Evolutionary conservation across 1,140 invertebrate genomes (phyloP), one percentile per base, ranked within the genome.

Genomic region (Elymnias hypermnestra): DNA sequence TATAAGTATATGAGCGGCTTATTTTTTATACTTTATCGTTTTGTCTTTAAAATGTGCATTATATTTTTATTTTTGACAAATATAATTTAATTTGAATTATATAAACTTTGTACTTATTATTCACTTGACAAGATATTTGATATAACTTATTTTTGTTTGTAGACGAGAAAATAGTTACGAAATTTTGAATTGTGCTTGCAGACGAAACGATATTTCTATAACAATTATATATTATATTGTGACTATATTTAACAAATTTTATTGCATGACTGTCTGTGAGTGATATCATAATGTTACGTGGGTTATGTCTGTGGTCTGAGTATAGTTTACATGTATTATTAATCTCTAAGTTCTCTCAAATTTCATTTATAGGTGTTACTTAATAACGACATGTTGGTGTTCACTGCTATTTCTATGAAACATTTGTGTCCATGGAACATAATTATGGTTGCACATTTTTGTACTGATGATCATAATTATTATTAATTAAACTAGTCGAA

Each of bases 291-390:
- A 43, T 46, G 28, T 53, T 50, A 50, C 29, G 35, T 54, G 43
- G 48, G 52, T 36, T 57, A 47, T 61, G 57, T 47, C 47, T 56
- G 57, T 49, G 45, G 46, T 43, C 37, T 45, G 38, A 47, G 36
- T 44, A 19, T 38, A 10, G n/a, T 35, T 41, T 46, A 31, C 18
- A 43, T 36, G 22, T 51, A 29, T 49, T 49, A 44, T 49, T 15
- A 31, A 35, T 26, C 12, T 29, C 6, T 49, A 49, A 41, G 38
- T 33, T 41, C 23, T 49, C 22, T 41, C 22, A 49, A 21, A 41
- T 26, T 35, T 41, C 9, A 41, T 15, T 41, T 33, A 12, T 48
- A 35, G 21, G 29, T 35, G 15, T 46, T 47, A 40, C 1, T 35
- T 17, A 17, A 8, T 35, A 13, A 3, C 15, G 7, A 17, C 31